Evolutionary conservation across 2,113 vertebrate species (phyloP), one percentile per base, ranked within the genome.

Genomic region (Tragelaphus scriptus): DNA sequence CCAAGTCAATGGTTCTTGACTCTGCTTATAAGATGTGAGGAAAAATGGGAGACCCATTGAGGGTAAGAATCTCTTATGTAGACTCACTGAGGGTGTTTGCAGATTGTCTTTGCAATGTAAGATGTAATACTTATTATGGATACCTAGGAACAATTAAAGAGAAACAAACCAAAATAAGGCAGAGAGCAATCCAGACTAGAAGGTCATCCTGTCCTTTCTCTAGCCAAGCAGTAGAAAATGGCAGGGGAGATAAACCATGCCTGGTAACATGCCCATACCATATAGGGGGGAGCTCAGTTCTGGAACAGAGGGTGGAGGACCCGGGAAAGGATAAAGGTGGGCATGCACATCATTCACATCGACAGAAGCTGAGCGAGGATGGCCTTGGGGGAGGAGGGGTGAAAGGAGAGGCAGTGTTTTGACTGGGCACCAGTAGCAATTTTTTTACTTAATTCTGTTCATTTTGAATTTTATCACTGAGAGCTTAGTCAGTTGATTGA

Each of bases 341-440:
- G 28, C n/a, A 28, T 23, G 55, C 16, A 47, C 4, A 5, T 6
- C 40, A 28, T 32, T 79, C 51, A 40, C 3, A 1, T 4, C 4
- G 12, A 47, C 8, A 81, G 58, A 87, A 82, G 10, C 26, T 40
- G 32, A 81, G n/a, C 7, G 0, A 49, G 12, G 5, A 55, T 15
- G 40, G 8, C 21, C 14, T 59, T 51, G n/a, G 6, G 10, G 21
- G 3, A 40, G 10, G 12, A 4, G 4, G 4, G 2, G 2, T 7
- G 4, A 32, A 68, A 58, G 40, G 36, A 21, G 19, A 53, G 32
- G 9, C 40, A 68, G 53, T 26, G 28, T 68, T 77, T 63, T 49
- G 63, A 81, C 36, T 58, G 14, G 40, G 53, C 7, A 21, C 3
- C 30, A 88, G 11, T 28, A 5, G 3, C 23, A 40, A 7, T 11